Base-by-base conservation (phyloP, 2,888 invertebrate genomes). In the Acrobasis repandana region DNA sequence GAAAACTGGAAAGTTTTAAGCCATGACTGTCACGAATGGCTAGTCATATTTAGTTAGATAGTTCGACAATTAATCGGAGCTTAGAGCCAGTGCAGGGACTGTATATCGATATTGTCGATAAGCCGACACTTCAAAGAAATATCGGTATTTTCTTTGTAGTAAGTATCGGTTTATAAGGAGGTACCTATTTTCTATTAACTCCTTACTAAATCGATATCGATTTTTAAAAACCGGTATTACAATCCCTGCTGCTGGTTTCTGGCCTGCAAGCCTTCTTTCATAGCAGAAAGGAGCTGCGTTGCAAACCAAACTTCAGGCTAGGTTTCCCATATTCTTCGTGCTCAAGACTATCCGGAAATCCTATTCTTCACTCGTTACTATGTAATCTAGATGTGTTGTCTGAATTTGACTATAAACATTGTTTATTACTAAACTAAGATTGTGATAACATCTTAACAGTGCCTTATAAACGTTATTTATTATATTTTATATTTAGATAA, bases 381-480 rank as follows among this genome's bases (percentile, higher is more conserved):
- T 74, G 70, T 69, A 76, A 62, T 67, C 61, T 69, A 66, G 67
- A 72, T 69, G 65, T 69, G 60, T 72, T 67, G 67, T 61, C 71
- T 69, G 69, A 67, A 64, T 64, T 63, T 70, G 70, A 74, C 70
- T 73, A 75, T 70, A 68, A 62, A 56, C 63, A 63, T 63, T 61
- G 62, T 78, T 76, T 78, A 82, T 81, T 79, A 77, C 75, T 77
- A 81, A 81, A 80, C 82, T 85, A 83, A 79, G 79, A 89, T 85
- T 91, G 91, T 92, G 91, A 91, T 91, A 89, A 88, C 89, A 90
- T 85, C 89, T 82, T 86, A 87, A 86, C 85, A 85, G 90, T 92
- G 91, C 90, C 91, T 92, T 88, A 86, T 77, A 75, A 77, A 85
- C 80, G 77, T 76, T 90, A 90, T 90, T 90, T 90, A 89, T 90